A percentile compares a stretch with the other conserved stretches of the same genome.
These are phyloP conservation scores for Serrognathus titanus DNA, from an alignment of 2,888 invertebrate species.

Conservation along the genomic window DNA sequence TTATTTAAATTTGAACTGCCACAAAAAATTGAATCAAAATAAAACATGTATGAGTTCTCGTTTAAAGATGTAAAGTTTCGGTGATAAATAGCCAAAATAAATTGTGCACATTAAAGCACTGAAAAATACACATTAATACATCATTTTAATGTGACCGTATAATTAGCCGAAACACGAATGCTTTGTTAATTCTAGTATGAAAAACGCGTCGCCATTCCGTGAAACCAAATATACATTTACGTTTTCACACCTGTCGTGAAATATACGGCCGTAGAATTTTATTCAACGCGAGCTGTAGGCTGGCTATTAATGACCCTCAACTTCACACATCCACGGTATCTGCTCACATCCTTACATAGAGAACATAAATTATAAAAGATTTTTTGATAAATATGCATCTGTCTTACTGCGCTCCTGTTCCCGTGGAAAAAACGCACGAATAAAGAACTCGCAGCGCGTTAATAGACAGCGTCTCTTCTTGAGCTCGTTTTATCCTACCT, in stretches of 20 bases:
- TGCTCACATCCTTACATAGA: not conserved
- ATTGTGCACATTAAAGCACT: too few relatives aligned
- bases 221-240: not conserved
- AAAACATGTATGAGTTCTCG: too few relatives aligned
- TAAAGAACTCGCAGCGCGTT: too few relatives aligned
- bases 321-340: conserved; percentile 2
- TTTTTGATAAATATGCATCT: not conserved
- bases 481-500: too few relatives aligned
- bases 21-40: too few relatives aligned
- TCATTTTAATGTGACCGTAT: not conserved
- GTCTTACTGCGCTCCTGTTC: not conserved
- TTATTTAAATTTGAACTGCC: too few relatives aligned
- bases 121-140: not conserved
- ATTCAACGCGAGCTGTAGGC: not conserved
- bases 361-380: not conserved
- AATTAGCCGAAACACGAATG: not conserved
- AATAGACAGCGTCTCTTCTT: too few relatives aligned
- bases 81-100: too few relatives aligned
- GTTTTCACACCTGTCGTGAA: conserved; percentile 2
- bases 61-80: too few relatives aligned
- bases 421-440: too few relatives aligned
- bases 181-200: not conserved
- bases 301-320: conserved; percentile 1
- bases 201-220: not conserved
- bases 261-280: conserved; percentile 1